Evolutionary conservation across 2,113 vertebrate species (phyloP), one percentile per base, ranked within the genome.

Genomic region (Phyllopteryx taeniolatus): DNA sequence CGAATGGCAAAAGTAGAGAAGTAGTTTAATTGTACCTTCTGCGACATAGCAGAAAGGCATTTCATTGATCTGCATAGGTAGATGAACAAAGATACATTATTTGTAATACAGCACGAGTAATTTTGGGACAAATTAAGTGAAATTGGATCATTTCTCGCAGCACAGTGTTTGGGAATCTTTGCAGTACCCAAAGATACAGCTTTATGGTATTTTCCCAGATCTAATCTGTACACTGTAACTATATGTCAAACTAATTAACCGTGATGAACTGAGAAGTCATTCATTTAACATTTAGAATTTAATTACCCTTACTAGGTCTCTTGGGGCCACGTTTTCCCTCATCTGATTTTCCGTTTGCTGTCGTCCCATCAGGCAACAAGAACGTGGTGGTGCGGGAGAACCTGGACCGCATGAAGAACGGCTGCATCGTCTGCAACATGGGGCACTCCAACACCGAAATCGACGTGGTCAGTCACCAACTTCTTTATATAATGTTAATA

Each of bases 361-460:
- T 43, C 2, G 15, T 63, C 35, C 59, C 61, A 43, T 49, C 86
- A 99, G 97, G 97, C 62, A 99, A 99, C 83, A 99, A 99, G 93
- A 99, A 99, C 4, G 97, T 99, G 80, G 97, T 99, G 86, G 95
- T 95, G 81, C 91, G 97, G 86, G 97, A 99, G 15, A 94, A 98
- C 67, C 91, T 99, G 60, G 97, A 99, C 79, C 92, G 98, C 35
- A 98, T 99, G 98, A 98, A 98, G 93, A 99, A 98, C 72, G 93
- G 98, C 82, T 98, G 97, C 86, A 99, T 99, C 0, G 96, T 99
- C 47, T 99, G 98, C 89, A 99, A 99, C 91, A 99, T 99, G 98
- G 98, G 98, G 0, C 98, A 99, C 94, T 99, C 98, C 86, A 99
- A 99, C 92, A 99, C 98, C 0, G 98, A 99, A 91, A 99, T 99